Evolutionary conservation across 2,113 vertebrate species (phyloP), one percentile per base, ranked within the genome.

Genomic region (Varanus salvator): DNA sequence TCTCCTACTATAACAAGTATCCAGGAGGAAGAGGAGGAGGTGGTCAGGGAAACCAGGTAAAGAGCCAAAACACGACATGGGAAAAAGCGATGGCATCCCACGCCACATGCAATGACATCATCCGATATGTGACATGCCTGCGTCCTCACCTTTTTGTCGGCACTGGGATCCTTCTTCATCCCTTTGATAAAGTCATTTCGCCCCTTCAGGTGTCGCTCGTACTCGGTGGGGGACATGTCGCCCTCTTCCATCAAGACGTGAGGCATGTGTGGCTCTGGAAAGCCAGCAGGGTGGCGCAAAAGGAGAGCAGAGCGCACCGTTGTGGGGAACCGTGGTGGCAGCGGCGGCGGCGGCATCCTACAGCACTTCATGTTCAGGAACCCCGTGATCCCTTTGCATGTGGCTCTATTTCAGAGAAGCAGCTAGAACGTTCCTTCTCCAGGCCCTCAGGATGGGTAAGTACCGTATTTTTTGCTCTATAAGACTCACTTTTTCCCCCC

Each of bases 181-280:
- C 98, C 98, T 95, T 98, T 98, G 92, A 99, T 98, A 96, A 98
- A 99, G 87, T 99, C 98, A 0, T 96, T 98, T 89, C 98, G 97
- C 71, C 98, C 97, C 80, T 97, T 98, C 91, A 99, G 95, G 93
- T 98, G 98, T 64, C 97, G 98, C 1, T 98, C 98, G 0, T 99
- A 99, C 93, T 99, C 98, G 34, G 97, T 97, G 25, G 97, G 96
- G 2, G 96, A 98, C 98, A 99, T 99, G 95, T 99, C 98, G 48
- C 99, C 99, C 0, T 98, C 98, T 93, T 99, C 99, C 74, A 98
- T 97, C 87, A 99, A 96, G 90, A 99, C 54, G 0, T 99, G 98
- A 2, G 99, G 99, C 95, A 97, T 92, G 93, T 99, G 98, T 80
- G 98, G 99, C 93, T 99, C 99, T 99, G 91, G 50, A 90, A 90